These are phyloP conservation scores for Gorsachius magnificus DNA, from an alignment of 2,797 vertebrate genomes.

Conservation along the genomic window DNA sequence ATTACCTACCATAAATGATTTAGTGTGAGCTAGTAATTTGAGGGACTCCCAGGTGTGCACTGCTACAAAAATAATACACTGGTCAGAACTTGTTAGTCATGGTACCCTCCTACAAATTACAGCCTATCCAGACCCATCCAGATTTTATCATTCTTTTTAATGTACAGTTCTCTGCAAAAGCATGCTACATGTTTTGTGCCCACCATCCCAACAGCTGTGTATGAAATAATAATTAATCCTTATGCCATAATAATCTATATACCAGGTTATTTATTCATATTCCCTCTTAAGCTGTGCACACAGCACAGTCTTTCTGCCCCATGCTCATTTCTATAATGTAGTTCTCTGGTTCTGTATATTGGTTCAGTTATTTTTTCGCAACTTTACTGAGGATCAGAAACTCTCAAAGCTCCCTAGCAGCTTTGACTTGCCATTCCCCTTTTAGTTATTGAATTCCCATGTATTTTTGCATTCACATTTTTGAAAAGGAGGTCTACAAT, in stretches of 20 bases:
- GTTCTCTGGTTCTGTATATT: background rate
- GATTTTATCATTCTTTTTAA: background rate
- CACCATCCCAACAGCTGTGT: background rate
- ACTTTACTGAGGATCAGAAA: background rate
- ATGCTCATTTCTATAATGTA: background rate
- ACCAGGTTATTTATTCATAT: background rate
- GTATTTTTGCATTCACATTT: background rate
- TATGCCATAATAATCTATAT: background rate
- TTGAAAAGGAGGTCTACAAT: background rate
- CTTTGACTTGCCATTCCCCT: background rate
- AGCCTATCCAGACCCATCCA: background rate
- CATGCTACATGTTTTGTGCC: background rate
- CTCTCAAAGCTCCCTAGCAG: background rate
- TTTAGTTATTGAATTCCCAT: background rate
- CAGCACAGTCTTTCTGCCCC: background rate
- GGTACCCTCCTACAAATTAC: background rate
- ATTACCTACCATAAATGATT: conserved; percentile 43
- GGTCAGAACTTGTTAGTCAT: conserved; percentile 44
- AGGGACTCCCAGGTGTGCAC: conserved; percentile 46
- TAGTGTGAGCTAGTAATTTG: background rate
- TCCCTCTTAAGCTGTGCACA: background rate
- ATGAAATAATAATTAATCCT: background rate
- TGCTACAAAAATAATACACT: background rate
- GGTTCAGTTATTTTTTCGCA: background rate
- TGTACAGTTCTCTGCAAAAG: background rate